Conservation (phyloP, 1,140 invertebrate species). For the Cheumatopsyche charites region DNA sequence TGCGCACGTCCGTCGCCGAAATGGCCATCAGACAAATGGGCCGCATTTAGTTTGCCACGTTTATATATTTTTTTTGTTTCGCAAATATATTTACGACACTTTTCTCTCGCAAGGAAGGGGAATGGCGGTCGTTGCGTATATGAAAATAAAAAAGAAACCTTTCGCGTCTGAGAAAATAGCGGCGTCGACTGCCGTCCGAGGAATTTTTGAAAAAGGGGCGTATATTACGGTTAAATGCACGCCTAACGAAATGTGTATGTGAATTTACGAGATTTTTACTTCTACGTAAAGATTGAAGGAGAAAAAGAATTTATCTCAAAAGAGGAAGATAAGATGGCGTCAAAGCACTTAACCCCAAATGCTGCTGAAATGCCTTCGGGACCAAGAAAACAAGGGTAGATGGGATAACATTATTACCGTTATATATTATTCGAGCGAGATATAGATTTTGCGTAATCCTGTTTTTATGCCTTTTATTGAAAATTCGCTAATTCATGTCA, state of each 20-base stretch:
- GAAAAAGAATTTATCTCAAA: conserved; percentile 16
- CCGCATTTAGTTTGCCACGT: conserved; percentile 2
- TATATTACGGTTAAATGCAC: not conserved
- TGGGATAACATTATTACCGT: conserved; percentile 10
- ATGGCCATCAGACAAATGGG: conserved; percentile 18
- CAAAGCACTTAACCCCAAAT: conserved; percentile 25
- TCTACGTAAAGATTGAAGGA: not conserved
- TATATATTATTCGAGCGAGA: conserved; percentile 8
- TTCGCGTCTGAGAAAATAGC: too few relatives aligned
- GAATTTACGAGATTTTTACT: too few relatives aligned
- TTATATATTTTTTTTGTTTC: conserved; percentile 4
- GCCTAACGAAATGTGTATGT: not conserved
- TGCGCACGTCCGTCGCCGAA: not conserved
- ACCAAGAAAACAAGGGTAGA: conserved; percentile 13
- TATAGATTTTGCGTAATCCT: conserved; percentile 10
- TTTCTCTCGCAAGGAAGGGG: not conserved
- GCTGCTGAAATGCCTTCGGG: conserved; percentile 21
- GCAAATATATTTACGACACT: conserved; percentile 20
- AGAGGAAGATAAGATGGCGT: conserved; percentile 11
- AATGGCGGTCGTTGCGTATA: too few relatives aligned
- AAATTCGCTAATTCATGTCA: too few relatives aligned
- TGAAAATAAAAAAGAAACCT: too few relatives aligned
- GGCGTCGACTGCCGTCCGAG: not conserved
- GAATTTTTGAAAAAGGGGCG: conserved; percentile 2
- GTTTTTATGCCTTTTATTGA: not conserved